Evolutionary conservation across 2,797 vertebrate species (phyloP).

Genomic region (Sebastiscus albofasciatus): DNA sequence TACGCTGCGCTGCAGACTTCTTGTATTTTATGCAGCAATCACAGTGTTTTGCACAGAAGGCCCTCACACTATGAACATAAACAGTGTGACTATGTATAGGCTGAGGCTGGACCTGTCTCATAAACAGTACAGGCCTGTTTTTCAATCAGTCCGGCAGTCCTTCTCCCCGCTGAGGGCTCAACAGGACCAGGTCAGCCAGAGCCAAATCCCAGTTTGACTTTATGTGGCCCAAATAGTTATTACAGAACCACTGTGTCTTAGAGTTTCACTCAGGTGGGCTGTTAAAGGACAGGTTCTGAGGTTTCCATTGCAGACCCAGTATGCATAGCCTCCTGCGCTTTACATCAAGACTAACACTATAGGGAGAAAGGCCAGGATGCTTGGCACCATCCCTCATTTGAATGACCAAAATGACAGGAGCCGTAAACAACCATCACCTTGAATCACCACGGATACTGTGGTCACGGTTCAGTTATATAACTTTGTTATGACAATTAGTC

Average conservation of each 20-base stretch:
- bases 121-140: constrained; percentile 11
- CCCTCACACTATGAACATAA: constrained; percentile 19
- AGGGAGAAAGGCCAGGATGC: constrained; percentile 31
- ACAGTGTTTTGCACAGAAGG: constrained; percentile 1
- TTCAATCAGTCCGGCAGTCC: constrained; percentile 8
- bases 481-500: constrained; percentile 45
- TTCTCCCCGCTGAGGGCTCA: neutral
- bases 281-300: constrained; percentile 41
- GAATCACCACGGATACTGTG: constrained; percentile 4
- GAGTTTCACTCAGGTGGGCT: constrained; percentile 49
- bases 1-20: neutral
- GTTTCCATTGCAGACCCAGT: constrained; percentile 9
- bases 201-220: constrained; percentile 34
- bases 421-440: constrained; percentile 27
- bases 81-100: constrained; percentile 28
- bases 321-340: neutral
- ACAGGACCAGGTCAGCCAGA: constrained; percentile 31
- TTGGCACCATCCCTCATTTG: constrained; percentile 30
- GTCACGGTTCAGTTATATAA: constrained; percentile 44
- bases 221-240: constrained; percentile 61
- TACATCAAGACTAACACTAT: constrained; percentile 21
- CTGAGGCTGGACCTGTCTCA: constrained; percentile 10
- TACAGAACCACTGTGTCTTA: constrained; percentile 54
- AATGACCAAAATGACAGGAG: constrained; percentile 42
- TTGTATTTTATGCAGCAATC: constrained; percentile 6